Evolutionary conservation across 1,140 invertebrate species (phyloP).

Genomic region (silkworm (Bombyx mori)): ASM3026992v2 NC_085119.1:14074501-14075000

Average conservation of each 20-base stretch:
- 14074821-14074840: too few relatives aligned
- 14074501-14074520: slow-evolving; percentile 1
- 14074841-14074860: too few relatives aligned
- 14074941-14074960: too few relatives aligned
- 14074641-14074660: slow-evolving; percentile 7
- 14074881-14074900: too few relatives aligned
- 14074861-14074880: too few relatives aligned
- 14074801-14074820: too few relatives aligned
- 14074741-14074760: slow-evolving; percentile 13
- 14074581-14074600: slow-evolving; percentile 28
- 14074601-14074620: slow-evolving; percentile 14
- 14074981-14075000: too few relatives aligned
- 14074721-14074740: slow-evolving; percentile 18
- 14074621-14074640: slow-evolving; percentile 28
- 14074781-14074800: too few relatives aligned
- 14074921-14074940: too few relatives aligned
- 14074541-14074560: slow-evolving; percentile 1
- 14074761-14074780: background rate
- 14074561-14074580: slow-evolving; percentile 16
- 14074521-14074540: slow-evolving; percentile 2
- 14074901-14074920: too few relatives aligned
- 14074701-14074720: slow-evolving; percentile 26
- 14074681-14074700: slow-evolving; percentile 10
- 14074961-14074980: too few relatives aligned
- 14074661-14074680: slow-evolving; percentile 16